Evolutionary conservation across 1,140 invertebrate genomes (phyloP).

Genomic region (Druon quercuslanigerum): DNA sequence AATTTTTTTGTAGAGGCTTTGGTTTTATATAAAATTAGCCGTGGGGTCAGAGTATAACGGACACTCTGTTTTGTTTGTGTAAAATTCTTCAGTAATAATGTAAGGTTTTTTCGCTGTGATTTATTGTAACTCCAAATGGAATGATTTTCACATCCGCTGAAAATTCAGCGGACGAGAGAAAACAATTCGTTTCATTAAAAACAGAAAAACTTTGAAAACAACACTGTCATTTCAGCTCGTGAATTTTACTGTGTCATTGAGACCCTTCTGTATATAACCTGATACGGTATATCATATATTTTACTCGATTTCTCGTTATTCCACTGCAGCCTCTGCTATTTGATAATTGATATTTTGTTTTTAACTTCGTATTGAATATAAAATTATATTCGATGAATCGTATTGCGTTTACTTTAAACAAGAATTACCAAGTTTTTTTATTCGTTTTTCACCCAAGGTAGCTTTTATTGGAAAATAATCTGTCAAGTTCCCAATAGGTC

Average conservation of each 20-base stretch:
- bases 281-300: slow-evolving; percentile 23
- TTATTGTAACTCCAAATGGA: no score
- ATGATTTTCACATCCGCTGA: not conserved
- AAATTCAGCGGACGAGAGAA: not conserved
- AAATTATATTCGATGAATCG: not conserved
- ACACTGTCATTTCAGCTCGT: not conserved
- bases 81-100: no score
- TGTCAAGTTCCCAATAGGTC: no score
- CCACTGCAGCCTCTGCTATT: not conserved
- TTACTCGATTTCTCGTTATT: slow-evolving; percentile 19
- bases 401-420: not conserved
- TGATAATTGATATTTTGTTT: slow-evolving; percentile 22
- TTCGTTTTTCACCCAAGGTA: no score
- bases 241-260: not conserved
- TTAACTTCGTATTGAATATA: not conserved
- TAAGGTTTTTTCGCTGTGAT: no score
- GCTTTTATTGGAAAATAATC: no score
- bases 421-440: no score
- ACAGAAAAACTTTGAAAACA: not conserved
- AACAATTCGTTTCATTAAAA: not conserved
- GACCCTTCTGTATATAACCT: slow-evolving; percentile 3
- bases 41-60: no score
- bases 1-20: no score
- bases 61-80: no score
- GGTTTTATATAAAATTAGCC: no score